Conservation (phyloP, 1,140 invertebrate species). For the Argopecten irradians region DNA sequence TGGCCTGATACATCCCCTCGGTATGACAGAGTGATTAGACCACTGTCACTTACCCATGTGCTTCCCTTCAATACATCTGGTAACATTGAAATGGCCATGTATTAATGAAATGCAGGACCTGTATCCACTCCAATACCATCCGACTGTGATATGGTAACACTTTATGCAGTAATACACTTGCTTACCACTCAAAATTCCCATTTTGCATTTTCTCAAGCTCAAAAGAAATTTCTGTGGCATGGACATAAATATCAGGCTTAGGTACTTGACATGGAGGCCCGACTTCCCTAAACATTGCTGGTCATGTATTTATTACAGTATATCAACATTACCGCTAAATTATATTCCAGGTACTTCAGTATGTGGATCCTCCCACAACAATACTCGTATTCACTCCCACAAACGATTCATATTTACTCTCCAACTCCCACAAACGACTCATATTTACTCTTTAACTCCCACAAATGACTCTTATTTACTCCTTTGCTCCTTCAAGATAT, state of each 20-base stretch:
- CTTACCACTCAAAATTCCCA: conserved; percentile 6
- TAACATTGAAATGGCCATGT: neutral
- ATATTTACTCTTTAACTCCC: too few relatives aligned
- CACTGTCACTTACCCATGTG: neutral
- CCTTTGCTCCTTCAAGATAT: too few relatives aligned
- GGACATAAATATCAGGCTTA: conserved; percentile 9
- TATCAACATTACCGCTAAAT: neutral
- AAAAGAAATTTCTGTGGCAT: neutral
- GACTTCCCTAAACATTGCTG: conserved; percentile 8
- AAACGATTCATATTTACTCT: neutral
- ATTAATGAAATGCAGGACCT: conserved; percentile 2
- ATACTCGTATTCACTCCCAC: neutral
- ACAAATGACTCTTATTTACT: neutral
- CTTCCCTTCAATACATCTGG: neutral
- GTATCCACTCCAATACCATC: neutral
- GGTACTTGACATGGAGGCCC: conserved; percentile 5
- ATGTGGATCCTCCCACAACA: neutral
- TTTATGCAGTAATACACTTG: conserved; percentile 18
- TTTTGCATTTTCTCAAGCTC: conserved; percentile 21
- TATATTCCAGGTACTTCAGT: neutral
- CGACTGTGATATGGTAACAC: neutral
- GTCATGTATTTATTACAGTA: conserved; percentile 1
- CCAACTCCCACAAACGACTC: neutral
- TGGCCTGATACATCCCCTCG: conserved; percentile 4
- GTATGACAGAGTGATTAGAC: conserved; percentile 7